phyloP scores from a whole-genome alignment of 2,888 invertebrate species.

The Entomobrya proxima region DNA sequence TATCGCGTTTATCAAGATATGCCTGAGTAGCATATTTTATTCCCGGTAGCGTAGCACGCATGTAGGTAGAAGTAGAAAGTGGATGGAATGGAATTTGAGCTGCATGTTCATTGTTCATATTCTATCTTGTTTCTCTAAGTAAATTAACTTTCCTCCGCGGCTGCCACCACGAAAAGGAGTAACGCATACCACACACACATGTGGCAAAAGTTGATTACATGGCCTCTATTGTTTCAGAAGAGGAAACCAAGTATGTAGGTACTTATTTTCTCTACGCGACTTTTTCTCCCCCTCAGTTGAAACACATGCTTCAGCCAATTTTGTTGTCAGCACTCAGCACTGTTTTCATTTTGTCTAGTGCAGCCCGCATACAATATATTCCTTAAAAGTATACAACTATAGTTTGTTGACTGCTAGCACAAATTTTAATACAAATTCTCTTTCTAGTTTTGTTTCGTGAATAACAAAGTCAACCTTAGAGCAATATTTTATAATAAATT shows the following conservation, averaged over 20 bases:
- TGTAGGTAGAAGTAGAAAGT: constrained; percentile 13
- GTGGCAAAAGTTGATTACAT: constrained; percentile 24
- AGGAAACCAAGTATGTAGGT: constrained; percentile 17
- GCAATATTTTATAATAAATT: not conserved
- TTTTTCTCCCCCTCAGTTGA: not conserved
- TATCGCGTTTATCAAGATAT: constrained; percentile 50
- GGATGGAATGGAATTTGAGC: constrained; percentile 10
- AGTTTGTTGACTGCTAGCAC: constrained; percentile 14
- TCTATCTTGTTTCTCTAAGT: constrained; percentile 18
- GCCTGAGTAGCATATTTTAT: constrained; percentile 42
- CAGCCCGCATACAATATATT: too few relatives aligned
- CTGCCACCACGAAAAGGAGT: constrained; percentile 11
- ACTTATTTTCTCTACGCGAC: not conserved
- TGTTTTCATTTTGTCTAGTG: constrained; percentile 41
- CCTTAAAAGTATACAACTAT: not conserved
- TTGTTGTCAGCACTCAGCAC: not conserved
- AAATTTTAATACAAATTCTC: too few relatives aligned
- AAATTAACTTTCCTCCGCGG: constrained; percentile 47
- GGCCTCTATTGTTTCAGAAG: not conserved
- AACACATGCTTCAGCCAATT: not conserved
- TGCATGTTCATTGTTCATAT: not conserved
- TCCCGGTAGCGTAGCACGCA: not conserved
- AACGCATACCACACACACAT: not conserved
- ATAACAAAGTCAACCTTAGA: too few relatives aligned
- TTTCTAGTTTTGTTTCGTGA: too few relatives aligned